Evolutionary conservation across 1,140 invertebrate species (phyloP), one percentile per base, ranked within the genome.

Genomic region (Ptiloglossa arizonensis): DNA sequence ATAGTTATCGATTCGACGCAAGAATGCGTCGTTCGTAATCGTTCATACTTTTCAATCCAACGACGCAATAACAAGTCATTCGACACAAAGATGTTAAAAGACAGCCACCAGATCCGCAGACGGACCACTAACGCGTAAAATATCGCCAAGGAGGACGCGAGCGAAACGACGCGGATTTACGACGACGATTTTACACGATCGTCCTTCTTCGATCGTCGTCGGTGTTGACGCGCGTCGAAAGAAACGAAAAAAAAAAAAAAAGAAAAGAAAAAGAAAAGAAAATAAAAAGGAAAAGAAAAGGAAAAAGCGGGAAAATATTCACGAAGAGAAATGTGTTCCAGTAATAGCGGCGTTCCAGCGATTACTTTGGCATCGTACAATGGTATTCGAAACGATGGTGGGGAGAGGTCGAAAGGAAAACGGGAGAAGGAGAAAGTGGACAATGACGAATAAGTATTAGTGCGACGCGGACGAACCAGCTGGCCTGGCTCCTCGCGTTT

Each of bases 401-500:
- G 6, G 50, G 38, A 54, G 29, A 62, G 22, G 13, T 44, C 35
- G 68, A 83, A 35, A 66, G 54, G 70, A 46, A 72, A 72, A 60
- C 41, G 44, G 44, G 48, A 67, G 59, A 63, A 27, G 60, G 59
- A 66, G 63, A 81, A 54, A 84, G 69, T 50, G 67, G 66, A 76
- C 66, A 84, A 76, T 85, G 66, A 77, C 48, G 72, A 70, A 46
- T 66, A 56, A 72, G 67, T 66, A 66, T 69, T 60, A 44, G 80
- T 5, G 62, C 60, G 70, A 63, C 5, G 74, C 64, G 54, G 63
- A 57, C 38, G 54, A 29, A 86, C 83, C 87, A 88, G 88, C 87
- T 88, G 87, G 83, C 64, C 38, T 9, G 63, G 48, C 67, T 71
- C 48, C 71, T 84, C 83, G 67, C 79, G 86, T 87, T 87, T 88